A percentile compares a stretch with the other conserved stretches of the same genome.
Evolutionary conservation across 1,140 invertebrate genomes (phyloP).

Genomic region (Pristionchus pacificus): DNA sequence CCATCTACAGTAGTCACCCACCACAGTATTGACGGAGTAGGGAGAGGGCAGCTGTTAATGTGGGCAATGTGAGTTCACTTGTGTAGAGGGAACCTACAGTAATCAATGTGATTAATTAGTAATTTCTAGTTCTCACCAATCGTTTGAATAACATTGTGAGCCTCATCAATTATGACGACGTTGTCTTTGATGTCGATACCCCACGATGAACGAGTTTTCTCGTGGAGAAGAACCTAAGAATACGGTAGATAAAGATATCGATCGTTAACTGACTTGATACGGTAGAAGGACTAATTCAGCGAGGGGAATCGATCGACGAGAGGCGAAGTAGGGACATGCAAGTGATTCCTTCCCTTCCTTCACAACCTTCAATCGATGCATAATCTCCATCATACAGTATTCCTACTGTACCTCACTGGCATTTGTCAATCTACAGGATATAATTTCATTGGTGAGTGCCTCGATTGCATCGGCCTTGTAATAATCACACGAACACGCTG

Average conservation of each 20-base stretch:
- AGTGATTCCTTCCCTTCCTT: slow-evolving; percentile 29
- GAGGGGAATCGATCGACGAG: slow-evolving; percentile 30
- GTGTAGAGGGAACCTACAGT: not conserved
- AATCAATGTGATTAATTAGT: too few species aligned
- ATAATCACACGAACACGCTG: slow-evolving; percentile 26
- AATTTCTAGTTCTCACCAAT: slow-evolving; percentile 79
- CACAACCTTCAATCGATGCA: slow-evolving; percentile 2
- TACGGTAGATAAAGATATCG: too few species aligned
- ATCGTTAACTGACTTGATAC: slow-evolving; percentile 54
- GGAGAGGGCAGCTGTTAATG: not conserved
- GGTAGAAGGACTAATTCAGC: slow-evolving; percentile 60
- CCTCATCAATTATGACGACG: slow-evolving; percentile 90
- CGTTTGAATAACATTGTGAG: slow-evolving; percentile 88
- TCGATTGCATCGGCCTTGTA: slow-evolving; percentile 44
- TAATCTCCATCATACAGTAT: not conserved
- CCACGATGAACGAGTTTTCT: slow-evolving; percentile 74
- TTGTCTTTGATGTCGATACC: slow-evolving; percentile 79
- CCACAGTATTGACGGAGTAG: not conserved
- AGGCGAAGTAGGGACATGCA: slow-evolving; percentile 54
- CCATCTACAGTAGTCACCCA: not conserved
- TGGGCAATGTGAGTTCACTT: not conserved
- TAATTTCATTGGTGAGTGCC: slow-evolving; percentile 42
- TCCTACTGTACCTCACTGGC: not conserved
- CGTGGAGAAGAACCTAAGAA: slow-evolving; percentile 71
- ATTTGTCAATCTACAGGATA: slow-evolving; percentile 16